Base-by-base conservation (phyloP, 2,888 invertebrate genomes). In the Brenthis ino region DNA sequence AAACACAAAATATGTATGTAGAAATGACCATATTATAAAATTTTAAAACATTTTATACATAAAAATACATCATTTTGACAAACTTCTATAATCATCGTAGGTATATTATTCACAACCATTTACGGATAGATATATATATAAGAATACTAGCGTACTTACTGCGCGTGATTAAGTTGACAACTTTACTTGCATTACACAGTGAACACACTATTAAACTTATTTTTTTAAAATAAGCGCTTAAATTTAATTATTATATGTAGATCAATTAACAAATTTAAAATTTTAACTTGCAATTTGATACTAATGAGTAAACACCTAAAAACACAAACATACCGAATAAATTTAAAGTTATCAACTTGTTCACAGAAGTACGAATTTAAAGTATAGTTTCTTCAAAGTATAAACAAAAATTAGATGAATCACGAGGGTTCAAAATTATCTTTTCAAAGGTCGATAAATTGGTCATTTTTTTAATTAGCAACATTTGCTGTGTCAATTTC, bases 91-190 rank as follows among this genome's bases (percentile, higher is more conserved):
- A 33, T 64, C 64, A 65, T 60, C 37, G 55, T 56, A 43, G 65
- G 37, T 71, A 68, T 48, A 56, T 53, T 63, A 65, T 55, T 71
- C 71, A 71, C 71, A 71, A 71, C 71, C 71, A 68, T 68, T 65
- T 65, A 65, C 57, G 57, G 48, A 68, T 71, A 54, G 57, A 65
- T 58, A 33, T 65, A 66, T 65, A 69, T 60, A 58, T 50, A 50
- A 70, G 54, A 60, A 60, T 48, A 6, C 64, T 58, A 64, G 5
- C 47, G 48, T 58, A 48, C 48, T 47, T 37, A 20, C 12, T 16
- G 20, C 43, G 28, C 12, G 28, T 60, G 28, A 60, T n/a, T n/a
- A 33, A 50, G 60, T 50, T 60, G 28, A 58, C 58, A 28, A 28
- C 37, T 37, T 37, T 37, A 37, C 8, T 43, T 43, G 37, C 37